phyloP scores from a whole-genome alignment of 1,140 invertebrate genomes.

The Brachystomella parvula region DNA sequence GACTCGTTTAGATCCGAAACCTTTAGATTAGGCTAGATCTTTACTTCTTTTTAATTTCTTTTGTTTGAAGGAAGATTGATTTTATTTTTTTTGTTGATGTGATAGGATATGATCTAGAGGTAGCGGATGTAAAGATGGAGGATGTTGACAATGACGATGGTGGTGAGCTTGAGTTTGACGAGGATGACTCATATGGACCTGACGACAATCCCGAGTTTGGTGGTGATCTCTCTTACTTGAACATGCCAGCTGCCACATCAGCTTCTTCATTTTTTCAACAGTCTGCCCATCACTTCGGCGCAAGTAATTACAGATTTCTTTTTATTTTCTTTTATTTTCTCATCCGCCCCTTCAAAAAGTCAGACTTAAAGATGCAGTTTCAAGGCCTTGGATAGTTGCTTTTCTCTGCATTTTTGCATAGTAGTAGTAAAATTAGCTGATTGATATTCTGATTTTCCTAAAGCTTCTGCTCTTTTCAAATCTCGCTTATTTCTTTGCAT shows the following conservation, averaged over 20 bases:
- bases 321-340: constrained; percentile 12
- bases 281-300: constrained; percentile 20
- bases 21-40: no score
- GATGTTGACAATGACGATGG: constrained; percentile 19
- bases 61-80: constrained; percentile 21
- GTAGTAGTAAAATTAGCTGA: no score
- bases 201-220: constrained; percentile 24
- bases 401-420: no score
- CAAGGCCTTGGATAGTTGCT: no score
- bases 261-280: constrained; percentile 22
- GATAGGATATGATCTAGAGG: constrained; percentile 33
- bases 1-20: no score
- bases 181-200: constrained; percentile 22
- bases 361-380: no score
- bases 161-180: constrained; percentile 30
- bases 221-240: constrained; percentile 22
- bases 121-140: constrained; percentile 35
- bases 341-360: neutral
- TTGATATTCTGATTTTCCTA: no score
- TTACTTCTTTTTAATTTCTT: neutral
- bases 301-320: constrained; percentile 32
- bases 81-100: constrained; percentile 35
- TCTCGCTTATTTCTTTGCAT: no score
- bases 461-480: no score
- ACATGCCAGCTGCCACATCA: constrained; percentile 25